phyloP scores from a whole-genome alignment of 2,797 vertebrate genomes.

The Sebastes kiyomatsui region DNA sequence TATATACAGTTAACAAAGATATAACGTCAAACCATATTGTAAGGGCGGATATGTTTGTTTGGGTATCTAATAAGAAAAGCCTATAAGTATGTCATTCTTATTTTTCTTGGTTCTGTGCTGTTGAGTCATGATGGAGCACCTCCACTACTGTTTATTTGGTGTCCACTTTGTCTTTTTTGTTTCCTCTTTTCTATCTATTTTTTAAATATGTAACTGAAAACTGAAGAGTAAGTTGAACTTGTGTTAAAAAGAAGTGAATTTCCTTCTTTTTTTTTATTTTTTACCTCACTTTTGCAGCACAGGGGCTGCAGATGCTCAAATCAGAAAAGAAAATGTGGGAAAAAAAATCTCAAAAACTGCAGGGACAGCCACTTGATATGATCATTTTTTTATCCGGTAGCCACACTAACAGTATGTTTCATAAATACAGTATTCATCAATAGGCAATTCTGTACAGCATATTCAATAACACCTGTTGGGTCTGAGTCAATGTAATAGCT shows the following conservation, averaged over 20 bases:
- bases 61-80: not conserved
- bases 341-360: not conserved
- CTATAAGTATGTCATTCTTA: not conserved
- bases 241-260: no score
- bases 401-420: not conserved
- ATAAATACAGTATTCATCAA: not conserved
- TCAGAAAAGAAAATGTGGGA: not conserved
- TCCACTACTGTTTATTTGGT: not conserved
- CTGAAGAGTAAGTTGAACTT: not conserved
- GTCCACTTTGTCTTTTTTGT: not conserved
- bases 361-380: not conserved
- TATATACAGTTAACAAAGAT: not conserved
- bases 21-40: not conserved
- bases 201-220: not conserved
- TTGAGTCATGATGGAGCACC: not conserved
- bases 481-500: constrained; percentile 10
- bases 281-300: not conserved
- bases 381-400: not conserved
- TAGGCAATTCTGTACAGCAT: not conserved
- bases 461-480: constrained; percentile 3
- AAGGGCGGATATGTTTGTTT: not conserved
- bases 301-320: not conserved
- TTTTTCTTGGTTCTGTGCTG: not conserved
- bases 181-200: not conserved
- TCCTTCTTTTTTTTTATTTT: not conserved